phyloP scores from a whole-genome alignment of 2,797 vertebrate species.

The Sebastes glaucus region DNA sequence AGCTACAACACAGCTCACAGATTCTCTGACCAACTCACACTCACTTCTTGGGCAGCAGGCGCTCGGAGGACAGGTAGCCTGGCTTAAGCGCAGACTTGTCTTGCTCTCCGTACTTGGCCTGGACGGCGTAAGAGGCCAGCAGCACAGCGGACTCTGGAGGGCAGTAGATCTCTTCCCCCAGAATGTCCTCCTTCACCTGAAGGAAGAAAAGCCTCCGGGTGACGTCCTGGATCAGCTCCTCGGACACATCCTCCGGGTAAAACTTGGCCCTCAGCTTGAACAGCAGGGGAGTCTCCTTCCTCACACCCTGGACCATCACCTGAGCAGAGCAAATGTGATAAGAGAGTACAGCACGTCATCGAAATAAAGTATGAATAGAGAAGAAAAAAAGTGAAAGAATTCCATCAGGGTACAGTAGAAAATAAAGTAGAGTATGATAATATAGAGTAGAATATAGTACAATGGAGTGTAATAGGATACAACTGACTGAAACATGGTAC shows the following conservation, averaged over 20 bases:
- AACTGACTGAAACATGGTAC: not conserved
- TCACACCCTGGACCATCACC: slow-evolving; percentile 93
- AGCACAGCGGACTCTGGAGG: slow-evolving; percentile 95
- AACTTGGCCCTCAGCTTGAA: slow-evolving; percentile 94
- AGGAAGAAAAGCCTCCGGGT: slow-evolving; percentile 96
- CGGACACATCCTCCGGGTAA: slow-evolving; percentile 93
- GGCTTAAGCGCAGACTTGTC: slow-evolving; percentile 80
- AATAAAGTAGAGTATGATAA: not conserved
- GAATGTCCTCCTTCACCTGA: slow-evolving; percentile 91
- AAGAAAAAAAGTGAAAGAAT: not conserved
- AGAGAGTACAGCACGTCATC: not conserved
- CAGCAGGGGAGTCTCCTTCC: slow-evolving; percentile 90
- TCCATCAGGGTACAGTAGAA: not conserved
- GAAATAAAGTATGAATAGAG: not conserved
- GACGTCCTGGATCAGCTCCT: slow-evolving; percentile 97
- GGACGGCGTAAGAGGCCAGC: slow-evolving; percentile 94
- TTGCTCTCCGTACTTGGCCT: slow-evolving; percentile 93
- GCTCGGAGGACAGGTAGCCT: slow-evolving; percentile 89
- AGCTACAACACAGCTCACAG: not conserved
- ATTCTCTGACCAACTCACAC: not conserved
- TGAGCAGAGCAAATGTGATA: slow-evolving; percentile 49
- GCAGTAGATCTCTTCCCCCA: slow-evolving; percentile 92
- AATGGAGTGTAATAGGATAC: not conserved
- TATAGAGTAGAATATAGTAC: not conserved
- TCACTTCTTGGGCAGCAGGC: slow-evolving; percentile 92